These are phyloP conservation scores for Ibidorhyncha struthersii DNA, from an alignment of 2,113 vertebrate genomes.

Conservation along the genomic window DNA sequence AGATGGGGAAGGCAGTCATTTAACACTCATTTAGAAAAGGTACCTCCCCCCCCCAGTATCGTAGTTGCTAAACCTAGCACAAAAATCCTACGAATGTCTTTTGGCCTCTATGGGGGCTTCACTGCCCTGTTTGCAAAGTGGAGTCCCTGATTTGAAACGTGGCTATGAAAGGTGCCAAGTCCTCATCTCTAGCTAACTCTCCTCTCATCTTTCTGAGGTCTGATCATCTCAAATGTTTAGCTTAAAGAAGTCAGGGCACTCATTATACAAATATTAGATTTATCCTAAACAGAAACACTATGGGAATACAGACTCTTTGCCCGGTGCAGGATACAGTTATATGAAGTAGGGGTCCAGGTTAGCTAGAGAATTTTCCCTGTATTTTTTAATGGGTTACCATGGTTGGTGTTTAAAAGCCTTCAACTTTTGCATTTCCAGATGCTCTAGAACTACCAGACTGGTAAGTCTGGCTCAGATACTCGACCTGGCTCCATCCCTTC, in stretches of 20 bases:
- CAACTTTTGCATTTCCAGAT: not conserved
- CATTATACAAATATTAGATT: not conserved
- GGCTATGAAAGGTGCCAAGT: not conserved
- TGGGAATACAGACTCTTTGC: not conserved
- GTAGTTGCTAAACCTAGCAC: not conserved
- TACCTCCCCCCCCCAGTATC: fast-evolving
- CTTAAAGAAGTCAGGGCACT: not conserved
- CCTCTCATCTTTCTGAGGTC: not conserved
- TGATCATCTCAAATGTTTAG: not conserved
- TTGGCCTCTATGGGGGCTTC: not conserved
- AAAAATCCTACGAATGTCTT: not conserved
- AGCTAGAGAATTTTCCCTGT: not conserved
- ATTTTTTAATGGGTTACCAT: not conserved
- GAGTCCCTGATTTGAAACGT: not conserved
- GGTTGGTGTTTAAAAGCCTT: not conserved
- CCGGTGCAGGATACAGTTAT: not conserved
- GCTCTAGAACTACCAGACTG: not conserved
- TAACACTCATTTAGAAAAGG: not conserved
- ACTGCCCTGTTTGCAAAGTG: not conserved
- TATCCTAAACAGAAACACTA: not conserved
- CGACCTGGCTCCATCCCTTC: not conserved
- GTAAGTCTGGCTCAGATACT: not conserved
- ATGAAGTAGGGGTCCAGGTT: not conserved
- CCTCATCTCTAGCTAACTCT: not conserved
- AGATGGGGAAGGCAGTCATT: not conserved